Percentiles rank a stretch among this genome's conserved stretches.
These are phyloP conservation scores for Sebastes jordani DNA, from an alignment of 2,797 vertebrate genomes.

Conservation along the genomic window DNA sequence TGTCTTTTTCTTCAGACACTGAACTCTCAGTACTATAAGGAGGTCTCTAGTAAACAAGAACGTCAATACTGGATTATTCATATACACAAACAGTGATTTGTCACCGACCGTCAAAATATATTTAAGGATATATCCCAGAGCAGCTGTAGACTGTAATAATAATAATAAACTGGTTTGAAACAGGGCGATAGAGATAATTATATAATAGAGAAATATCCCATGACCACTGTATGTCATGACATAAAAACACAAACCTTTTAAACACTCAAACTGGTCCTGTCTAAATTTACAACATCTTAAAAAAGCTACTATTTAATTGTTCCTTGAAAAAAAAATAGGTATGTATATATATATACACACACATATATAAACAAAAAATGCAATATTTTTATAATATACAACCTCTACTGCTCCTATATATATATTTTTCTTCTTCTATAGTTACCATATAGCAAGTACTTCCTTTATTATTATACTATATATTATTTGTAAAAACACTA, in stretches of 20 bases:
- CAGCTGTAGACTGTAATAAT: background rate
- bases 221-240: too few species aligned
- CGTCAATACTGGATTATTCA: background rate
- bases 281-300: background rate
- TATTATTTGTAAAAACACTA: too few species aligned
- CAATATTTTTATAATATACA: accelerated
- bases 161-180: background rate
- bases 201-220: background rate
- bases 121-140: background rate
- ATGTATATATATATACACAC: too few species aligned
- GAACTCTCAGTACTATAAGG: background rate
- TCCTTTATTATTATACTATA: too few species aligned
- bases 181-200: background rate
- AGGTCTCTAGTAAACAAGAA: background rate
- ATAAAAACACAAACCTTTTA: too few species aligned
- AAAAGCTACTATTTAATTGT: background rate
- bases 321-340: background rate
- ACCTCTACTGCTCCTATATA: too few species aligned
- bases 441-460: too few species aligned
- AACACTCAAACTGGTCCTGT: too few species aligned
- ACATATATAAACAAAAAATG: too few species aligned
- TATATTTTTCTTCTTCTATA: too few species aligned
- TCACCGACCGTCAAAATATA: accelerated
- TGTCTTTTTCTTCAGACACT: background rate
- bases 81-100: background rate